Percentiles rank a stretch among this genome's conserved stretches.
Evolutionary conservation across 2,888 invertebrate genomes (phyloP).

Genomic region (Agrilus biguttatus): DNA sequence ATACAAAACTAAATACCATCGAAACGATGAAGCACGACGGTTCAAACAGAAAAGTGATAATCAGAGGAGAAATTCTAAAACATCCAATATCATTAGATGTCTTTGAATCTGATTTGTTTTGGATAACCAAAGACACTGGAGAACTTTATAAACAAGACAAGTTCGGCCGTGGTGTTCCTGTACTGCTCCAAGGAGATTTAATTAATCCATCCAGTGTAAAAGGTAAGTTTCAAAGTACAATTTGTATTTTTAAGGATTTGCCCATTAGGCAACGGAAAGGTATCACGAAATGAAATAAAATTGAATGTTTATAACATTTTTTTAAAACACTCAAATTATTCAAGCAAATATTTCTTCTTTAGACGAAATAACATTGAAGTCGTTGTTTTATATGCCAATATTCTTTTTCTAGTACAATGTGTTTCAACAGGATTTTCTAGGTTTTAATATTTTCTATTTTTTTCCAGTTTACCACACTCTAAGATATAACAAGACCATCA

Average conservation of each 20-base stretch:
- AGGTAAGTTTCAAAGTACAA: slow-evolving; percentile 30
- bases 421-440: too few species aligned
- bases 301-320: neutral
- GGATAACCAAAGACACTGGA: slow-evolving; percentile 83
- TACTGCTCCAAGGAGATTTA: slow-evolving; percentile 66
- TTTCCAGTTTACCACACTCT: slow-evolving; percentile 61
- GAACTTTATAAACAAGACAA: slow-evolving; percentile 86
- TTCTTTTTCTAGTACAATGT: too few species aligned
- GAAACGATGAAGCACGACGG: slow-evolving; percentile 79
- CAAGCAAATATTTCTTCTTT: too few species aligned
- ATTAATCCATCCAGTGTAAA: slow-evolving; percentile 77
- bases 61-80: slow-evolving; percentile 57
- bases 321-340: neutral
- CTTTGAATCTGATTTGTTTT: slow-evolving; percentile 85
- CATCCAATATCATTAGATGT: slow-evolving; percentile 84
- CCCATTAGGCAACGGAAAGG: too few species aligned
- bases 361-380: too few species aligned
- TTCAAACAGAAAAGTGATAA: slow-evolving; percentile 51
- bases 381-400: too few species aligned
- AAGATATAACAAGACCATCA: slow-evolving; percentile 64
- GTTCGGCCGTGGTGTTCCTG: slow-evolving; percentile 88
- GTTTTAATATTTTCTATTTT: slow-evolving; percentile 6
- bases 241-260: too few species aligned
- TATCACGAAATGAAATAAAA: too few species aligned
- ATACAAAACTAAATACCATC: slow-evolving; percentile 80